Evolutionary conservation across 2,113 vertebrate genomes (phyloP).

Genomic region (Alectura lathami): DNA sequence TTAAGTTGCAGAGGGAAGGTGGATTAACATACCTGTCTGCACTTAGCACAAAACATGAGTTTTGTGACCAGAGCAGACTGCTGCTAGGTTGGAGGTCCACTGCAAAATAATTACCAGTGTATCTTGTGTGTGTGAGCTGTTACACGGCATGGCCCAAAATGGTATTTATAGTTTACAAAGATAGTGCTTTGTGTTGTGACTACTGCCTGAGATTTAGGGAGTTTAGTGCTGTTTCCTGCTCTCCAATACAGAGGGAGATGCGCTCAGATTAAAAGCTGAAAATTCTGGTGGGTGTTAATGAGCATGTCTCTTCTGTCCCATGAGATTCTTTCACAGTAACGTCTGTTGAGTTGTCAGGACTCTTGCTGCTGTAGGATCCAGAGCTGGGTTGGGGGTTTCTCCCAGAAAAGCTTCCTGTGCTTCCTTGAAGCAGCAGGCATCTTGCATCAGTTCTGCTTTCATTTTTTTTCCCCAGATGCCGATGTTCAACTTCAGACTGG

Average conservation of each 20-base stretch:
- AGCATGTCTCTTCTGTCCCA: neutral
- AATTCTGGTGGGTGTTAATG: neutral
- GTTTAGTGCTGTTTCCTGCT: neutral
- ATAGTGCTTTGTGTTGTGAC: neutral
- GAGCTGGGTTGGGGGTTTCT: neutral
- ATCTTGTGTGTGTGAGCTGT: neutral
- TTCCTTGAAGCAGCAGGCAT: neutral
- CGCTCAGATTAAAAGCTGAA: neutral
- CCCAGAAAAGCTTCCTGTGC: neutral
- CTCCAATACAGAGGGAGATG: neutral
- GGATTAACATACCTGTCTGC: neutral
- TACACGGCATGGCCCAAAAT: neutral
- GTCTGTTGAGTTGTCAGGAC: neutral
- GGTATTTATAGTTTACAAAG: neutral
- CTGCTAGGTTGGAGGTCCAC: neutral
- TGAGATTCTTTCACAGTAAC: neutral
- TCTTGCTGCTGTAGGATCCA: neutral
- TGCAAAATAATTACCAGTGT: neutral
- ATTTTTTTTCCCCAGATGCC: slow-evolving; percentile 38
- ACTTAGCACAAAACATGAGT: neutral
- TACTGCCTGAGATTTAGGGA: neutral
- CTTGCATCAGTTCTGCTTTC: neutral
- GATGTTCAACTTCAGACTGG: slow-evolving; percentile 53
- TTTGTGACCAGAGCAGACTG: neutral
- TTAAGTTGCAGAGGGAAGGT: neutral